Percentiles rank a stretch among this genome's conserved stretches.
Evolutionary conservation across 2,797 vertebrate species (phyloP).

Genomic region (Chromobotia macracanthus): DNA sequence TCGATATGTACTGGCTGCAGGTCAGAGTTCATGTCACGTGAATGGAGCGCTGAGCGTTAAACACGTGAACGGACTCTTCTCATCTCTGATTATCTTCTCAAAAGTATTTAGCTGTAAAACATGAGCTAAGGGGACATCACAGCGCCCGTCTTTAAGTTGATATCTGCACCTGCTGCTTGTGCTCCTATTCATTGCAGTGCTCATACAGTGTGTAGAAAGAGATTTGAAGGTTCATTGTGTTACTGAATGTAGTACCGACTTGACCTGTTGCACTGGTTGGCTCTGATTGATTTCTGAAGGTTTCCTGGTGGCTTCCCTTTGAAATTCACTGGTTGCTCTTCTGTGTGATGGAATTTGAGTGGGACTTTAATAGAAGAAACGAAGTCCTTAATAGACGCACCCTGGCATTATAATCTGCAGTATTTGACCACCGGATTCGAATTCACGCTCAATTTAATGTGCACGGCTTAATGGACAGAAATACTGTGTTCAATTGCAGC

Average conservation of each 20-base stretch:
- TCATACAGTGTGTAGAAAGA: conserved; percentile 32
- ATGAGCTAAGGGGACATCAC: no score
- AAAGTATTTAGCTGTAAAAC: no score
- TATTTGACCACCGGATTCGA: neutral
- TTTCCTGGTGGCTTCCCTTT: neutral
- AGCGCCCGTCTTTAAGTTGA: no score
- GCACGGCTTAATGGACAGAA: neutral
- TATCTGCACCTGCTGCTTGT: neutral
- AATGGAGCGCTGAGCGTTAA: no score
- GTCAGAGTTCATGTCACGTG: neutral
- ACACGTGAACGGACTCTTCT: no score
- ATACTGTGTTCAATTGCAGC: neutral
- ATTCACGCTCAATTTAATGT: neutral
- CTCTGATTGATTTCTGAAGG: conserved; percentile 23
- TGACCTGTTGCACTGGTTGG: no score
- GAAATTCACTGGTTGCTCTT: conserved; percentile 23
- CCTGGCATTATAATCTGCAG: neutral
- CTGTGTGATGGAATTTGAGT: conserved; percentile 36
- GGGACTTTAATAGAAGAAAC: no score
- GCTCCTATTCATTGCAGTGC: conserved; percentile 8
- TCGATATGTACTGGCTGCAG: neutral
- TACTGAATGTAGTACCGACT: conserved; percentile 36
- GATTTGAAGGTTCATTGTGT: conserved; percentile 26
- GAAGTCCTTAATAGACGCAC: neutral
- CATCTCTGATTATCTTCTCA: no score